Conservation (phyloP, 2,888 invertebrate genomes). For the Entomobrya multifasciata region DNA sequence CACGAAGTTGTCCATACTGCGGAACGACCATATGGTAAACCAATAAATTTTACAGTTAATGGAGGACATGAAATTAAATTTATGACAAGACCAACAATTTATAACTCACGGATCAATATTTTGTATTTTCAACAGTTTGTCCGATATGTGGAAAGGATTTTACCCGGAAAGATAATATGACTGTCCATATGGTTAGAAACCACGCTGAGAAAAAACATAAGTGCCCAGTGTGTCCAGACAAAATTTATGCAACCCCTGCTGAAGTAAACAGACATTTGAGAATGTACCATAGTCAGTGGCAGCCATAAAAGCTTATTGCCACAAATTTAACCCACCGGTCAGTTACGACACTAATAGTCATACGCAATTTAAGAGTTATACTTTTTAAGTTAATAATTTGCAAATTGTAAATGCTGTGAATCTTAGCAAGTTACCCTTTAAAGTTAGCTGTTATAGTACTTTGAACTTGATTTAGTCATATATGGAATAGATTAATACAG, state of each 20-base stretch:
- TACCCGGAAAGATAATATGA: constrained; percentile 68
- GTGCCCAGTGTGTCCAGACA: constrained; percentile 62
- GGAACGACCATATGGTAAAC: constrained; percentile 40
- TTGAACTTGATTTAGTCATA: no score
- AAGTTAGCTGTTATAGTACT: no score
- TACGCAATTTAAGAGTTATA: no score
- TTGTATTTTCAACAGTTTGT: constrained; percentile 28
- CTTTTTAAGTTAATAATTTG: no score
- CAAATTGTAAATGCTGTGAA: no score
- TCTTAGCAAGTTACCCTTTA: no score
- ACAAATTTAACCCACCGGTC: neutral
- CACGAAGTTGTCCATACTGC: constrained; percentile 66
- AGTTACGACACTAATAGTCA: no score
- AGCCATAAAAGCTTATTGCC: constrained; percentile 18
- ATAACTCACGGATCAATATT: no score
- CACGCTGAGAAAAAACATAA: constrained; percentile 66
- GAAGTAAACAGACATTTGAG: constrained; percentile 63
- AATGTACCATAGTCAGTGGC: constrained; percentile 68
- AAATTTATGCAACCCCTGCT: constrained; percentile 65
- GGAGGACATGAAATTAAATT: no score
- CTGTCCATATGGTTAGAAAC: constrained; percentile 63
- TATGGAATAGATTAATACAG: no score
- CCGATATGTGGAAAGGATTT: constrained; percentile 61
- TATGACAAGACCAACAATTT: no score
- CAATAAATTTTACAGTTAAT: no score